Evolutionary conservation across 2,113 vertebrate genomes (phyloP), one percentile per base, ranked within the genome.

Genomic region (Phrynocephalus versicolor): DNA sequence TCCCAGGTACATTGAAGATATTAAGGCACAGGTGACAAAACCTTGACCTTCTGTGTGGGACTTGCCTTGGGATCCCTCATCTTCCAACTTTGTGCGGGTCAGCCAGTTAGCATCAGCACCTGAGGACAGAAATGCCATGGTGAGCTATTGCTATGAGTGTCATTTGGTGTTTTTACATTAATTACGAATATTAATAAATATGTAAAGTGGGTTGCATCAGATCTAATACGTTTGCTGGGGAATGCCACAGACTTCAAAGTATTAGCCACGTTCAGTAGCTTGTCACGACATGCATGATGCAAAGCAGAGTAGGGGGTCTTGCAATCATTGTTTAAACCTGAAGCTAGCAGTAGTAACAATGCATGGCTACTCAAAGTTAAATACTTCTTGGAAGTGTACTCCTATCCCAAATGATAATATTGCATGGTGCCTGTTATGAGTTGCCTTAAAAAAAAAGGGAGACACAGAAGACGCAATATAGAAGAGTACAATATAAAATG

Each of bases 361-460:
- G 67, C 33, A 45, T 80, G 45, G 41, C 35, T 25, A 39, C 27
- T 58, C 60, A 73, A 21, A 57, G 35, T n/a, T 65, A 79, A 80
- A 76, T 69, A 41, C 6, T 80, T 88, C 35, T 35, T 27, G 79
- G 82, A 79, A 74, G 60, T 58, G n/a, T 73, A 33, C 37, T 73
- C 69, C 27, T 64, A 41, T 39, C 77, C 13, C 33, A 30, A 55
- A 75, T 23, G n/a, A n/a, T 79, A 65, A 27, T 45, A 37, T 84
- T 79, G n/a, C 64, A 81, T 57, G 71, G 25, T 83, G n/a, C 6
- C 30, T 39, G 6, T 33, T 1, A 27, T 78, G 25, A 51, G 67
- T 69, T 16, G 18, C 70, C 74, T 80, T 58, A 10, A 73, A 71
- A 82, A 51, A 10, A 10, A 51, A 51, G 10, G 10, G 10, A 51